Evolutionary conservation across 2,113 vertebrate genomes (phyloP).

Genomic region (Dinomys branickii): DNA sequence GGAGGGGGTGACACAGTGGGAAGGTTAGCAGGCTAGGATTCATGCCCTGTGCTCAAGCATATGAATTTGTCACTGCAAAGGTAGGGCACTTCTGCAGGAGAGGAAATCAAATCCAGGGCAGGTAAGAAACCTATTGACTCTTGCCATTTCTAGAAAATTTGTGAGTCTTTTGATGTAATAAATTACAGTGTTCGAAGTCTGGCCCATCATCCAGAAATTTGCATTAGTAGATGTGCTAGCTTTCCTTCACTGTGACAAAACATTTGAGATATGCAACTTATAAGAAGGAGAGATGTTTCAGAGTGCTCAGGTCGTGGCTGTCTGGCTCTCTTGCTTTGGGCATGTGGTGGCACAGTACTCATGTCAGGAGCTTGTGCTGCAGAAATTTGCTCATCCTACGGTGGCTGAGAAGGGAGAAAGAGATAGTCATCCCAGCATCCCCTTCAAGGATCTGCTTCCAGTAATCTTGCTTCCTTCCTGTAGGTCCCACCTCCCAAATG

Average conservation of each 20-base stretch:
- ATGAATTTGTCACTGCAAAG: not conserved
- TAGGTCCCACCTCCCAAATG: not conserved
- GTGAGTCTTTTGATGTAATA: not conserved
- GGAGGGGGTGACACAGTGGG: not conserved
- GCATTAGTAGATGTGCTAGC: not conserved
- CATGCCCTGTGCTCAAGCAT: not conserved
- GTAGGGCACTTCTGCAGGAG: not conserved
- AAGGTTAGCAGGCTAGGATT: not conserved
- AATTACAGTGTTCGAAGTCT: constrained; percentile 46
- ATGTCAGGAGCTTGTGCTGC: not conserved
- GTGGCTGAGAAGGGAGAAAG: not conserved
- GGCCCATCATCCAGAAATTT: not conserved
- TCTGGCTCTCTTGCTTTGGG: not conserved
- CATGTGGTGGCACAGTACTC: not conserved
- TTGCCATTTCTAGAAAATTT: not conserved
- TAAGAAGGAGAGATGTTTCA: not conserved
- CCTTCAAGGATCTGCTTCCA: not conserved
- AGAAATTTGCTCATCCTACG: not conserved
- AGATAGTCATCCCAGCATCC: not conserved
- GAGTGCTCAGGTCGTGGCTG: not conserved
- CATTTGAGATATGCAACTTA: not conserved
- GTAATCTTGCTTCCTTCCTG: not conserved
- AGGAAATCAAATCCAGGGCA: not conserved
- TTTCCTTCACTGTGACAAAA: not conserved
- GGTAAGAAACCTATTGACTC: not conserved